These are phyloP conservation scores for Pseudolaguvia tuberculata DNA, from an alignment of 2,113 vertebrate species.

Conservation along the genomic window DNA sequence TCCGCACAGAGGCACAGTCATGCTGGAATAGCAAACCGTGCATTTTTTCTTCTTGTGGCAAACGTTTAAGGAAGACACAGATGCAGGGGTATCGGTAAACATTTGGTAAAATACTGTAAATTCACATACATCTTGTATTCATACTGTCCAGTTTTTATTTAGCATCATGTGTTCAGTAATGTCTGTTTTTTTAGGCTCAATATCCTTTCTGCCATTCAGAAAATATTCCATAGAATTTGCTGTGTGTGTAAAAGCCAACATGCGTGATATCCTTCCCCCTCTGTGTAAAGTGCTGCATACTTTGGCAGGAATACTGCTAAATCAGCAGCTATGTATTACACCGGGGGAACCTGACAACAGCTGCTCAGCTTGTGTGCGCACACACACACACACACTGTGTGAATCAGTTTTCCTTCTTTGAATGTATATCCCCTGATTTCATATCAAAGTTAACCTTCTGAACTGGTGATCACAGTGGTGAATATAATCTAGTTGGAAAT, in stretches of 20 bases:
- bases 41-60: background rate
- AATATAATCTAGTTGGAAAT: background rate
- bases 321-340: conserved; percentile 16
- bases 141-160: background rate
- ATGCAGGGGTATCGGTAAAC: no score
- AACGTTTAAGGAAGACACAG: no score
- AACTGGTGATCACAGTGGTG: background rate
- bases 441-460: background rate
- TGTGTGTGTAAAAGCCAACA: conserved; percentile 6
- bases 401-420: conserved; percentile 2
- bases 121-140: no score
- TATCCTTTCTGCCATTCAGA: background rate
- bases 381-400: conserved; percentile 2
- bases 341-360: conserved; percentile 15
- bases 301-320: conserved; percentile 27
- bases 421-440: background rate
- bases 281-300: conserved; percentile 9
- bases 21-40: no score
- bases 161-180: background rate
- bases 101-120: background rate
- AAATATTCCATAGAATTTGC: background rate
- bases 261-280: background rate
- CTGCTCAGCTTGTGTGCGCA: conserved; percentile 15
- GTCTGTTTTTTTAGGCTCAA: background rate
- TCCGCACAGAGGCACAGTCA: no score